Conservation (phyloP, 2,888 invertebrate species). For the Metellina segmentata region DNA sequence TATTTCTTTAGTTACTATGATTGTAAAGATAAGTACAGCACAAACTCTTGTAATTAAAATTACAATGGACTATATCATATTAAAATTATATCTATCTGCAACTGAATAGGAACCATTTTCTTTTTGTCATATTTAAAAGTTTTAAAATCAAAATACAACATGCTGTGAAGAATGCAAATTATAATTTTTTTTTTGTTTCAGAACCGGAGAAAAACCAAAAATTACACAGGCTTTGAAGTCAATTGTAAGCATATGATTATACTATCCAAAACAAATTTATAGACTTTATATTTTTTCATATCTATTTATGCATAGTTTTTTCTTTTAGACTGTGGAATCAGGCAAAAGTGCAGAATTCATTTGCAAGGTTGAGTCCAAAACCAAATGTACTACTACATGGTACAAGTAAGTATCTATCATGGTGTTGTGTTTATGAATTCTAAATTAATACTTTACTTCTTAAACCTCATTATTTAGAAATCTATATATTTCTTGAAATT, state of each 20-base stretch:
- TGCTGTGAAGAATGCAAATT: too few relatives aligned
- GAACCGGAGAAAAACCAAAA: constrained; percentile 87
- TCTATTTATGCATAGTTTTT: neutral
- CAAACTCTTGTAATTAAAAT: too few relatives aligned
- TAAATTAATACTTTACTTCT: neutral
- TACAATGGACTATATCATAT: too few relatives aligned
- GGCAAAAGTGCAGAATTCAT: constrained; percentile 90
- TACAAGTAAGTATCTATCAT: constrained; percentile 85
- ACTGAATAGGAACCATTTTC: too few relatives aligned
- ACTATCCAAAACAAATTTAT: neutral
- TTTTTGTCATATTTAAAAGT: too few relatives aligned
- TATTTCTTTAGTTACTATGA: too few relatives aligned
- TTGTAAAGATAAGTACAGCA: too few relatives aligned
- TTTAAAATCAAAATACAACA: too few relatives aligned
- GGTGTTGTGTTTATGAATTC: neutral
- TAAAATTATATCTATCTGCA: too few relatives aligned
- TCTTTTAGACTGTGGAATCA: constrained; percentile 85
- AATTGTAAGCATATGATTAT: constrained; percentile 64
- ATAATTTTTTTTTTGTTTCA: too few relatives aligned
- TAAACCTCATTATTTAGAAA: neutral
- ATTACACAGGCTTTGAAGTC: constrained; percentile 77
- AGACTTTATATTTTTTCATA: neutral
- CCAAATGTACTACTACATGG: constrained; percentile 91
- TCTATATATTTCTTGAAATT: neutral
- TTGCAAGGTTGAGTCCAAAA: constrained; percentile 86